These are phyloP conservation scores for Acanthis flammea DNA, from an alignment of 2,797 vertebrate species.

Conservation along the genomic window DNA sequence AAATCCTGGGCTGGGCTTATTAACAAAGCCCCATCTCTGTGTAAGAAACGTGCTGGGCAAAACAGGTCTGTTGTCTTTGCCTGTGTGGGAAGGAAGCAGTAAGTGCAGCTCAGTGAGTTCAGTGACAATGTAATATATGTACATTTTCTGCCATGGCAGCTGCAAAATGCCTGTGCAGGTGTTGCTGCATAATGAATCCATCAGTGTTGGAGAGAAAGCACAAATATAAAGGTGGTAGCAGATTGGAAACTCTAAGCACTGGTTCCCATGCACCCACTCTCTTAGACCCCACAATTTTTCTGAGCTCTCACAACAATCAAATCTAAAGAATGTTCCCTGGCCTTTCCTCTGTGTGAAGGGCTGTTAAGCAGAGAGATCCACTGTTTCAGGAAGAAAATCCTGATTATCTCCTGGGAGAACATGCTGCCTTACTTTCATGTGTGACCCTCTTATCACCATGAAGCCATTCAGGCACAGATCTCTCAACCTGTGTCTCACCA, in stretches of 20 bases:
- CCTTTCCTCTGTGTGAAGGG: background rate
- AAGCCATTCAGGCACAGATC: slow-evolving; percentile 23
- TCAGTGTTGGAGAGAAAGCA: background rate
- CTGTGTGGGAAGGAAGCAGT: background rate
- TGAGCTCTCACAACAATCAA: background rate
- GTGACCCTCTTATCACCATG: background rate
- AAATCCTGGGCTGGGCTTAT: slow-evolving; percentile 39
- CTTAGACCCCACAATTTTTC: background rate
- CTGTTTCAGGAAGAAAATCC: slow-evolving; percentile 23
- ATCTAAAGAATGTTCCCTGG: background rate
- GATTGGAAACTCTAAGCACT: background rate
- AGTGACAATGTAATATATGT: background rate
- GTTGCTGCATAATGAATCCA: slow-evolving; percentile 13
- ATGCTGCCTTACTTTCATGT: background rate
- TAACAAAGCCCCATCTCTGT: slow-evolving; percentile 14
- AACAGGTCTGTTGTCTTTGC: background rate
- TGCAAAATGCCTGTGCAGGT: slow-evolving; percentile 16
- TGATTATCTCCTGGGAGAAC: slow-evolving; percentile 21
- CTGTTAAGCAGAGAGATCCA: background rate
- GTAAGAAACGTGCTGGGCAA: slow-evolving; percentile 5
- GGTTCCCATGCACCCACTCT: background rate
- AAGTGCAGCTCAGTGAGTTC: background rate
- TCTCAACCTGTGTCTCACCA: background rate
- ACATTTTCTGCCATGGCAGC: background rate
- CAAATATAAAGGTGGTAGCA: background rate